Percentiles rank a stretch among this genome's conserved stretches.
Evolutionary conservation across 1,140 invertebrate genomes (phyloP).

Genomic region (Venustaconcha ellipsiformis): DNA sequence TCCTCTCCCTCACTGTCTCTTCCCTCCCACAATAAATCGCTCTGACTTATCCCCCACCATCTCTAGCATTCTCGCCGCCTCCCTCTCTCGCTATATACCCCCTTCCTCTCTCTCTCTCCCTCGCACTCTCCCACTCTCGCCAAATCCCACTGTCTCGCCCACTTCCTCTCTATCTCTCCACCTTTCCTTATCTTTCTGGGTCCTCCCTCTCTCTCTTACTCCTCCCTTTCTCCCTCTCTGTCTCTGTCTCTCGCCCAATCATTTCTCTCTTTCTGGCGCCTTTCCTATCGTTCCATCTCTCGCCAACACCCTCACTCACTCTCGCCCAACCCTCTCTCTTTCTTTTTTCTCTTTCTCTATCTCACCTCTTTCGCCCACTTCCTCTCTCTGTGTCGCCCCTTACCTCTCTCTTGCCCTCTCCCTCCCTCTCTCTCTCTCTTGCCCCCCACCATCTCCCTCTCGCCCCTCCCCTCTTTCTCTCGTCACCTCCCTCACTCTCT

Average conservation of each 20-base stretch:
- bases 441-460: constrained; percentile 1
- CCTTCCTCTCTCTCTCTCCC: no score
- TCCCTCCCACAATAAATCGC: no score
- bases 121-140: no score
- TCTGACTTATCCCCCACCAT: no score
- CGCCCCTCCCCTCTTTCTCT: neutral
- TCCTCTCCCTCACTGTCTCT: no score
- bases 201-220: neutral
- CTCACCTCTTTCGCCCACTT: neutral
- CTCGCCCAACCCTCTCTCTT: neutral
- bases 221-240: neutral
- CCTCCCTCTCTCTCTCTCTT: no score
- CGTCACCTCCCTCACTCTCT: neutral
- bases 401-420: neutral
- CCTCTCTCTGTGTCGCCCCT: neutral
- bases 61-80: no score
- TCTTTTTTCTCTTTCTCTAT: neutral
- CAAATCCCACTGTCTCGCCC: no score
- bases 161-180: no score
- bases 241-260: no score
- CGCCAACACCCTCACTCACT: neutral
- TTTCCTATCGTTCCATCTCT: neutral
- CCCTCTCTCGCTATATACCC: no score
- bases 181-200: no score
- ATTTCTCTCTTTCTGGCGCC: neutral